Evolutionary conservation across 2,797 vertebrate genomes (phyloP).

Genomic region (Botia kubotai): DNA sequence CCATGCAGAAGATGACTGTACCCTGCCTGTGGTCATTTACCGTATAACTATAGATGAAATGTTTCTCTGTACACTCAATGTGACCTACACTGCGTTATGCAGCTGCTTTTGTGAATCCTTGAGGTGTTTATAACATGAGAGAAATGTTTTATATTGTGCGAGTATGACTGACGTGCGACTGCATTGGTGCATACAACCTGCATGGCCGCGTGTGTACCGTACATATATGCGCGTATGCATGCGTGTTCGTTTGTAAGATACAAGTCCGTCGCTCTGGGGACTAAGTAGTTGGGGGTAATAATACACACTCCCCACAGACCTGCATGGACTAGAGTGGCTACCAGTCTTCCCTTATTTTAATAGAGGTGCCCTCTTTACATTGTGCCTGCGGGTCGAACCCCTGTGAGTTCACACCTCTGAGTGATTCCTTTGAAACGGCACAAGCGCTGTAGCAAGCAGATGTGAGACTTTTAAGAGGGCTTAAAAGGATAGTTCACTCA

Average conservation of each 20-base stretch:
- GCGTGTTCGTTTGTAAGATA: constrained; percentile 35
- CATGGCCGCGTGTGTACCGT: constrained; percentile 66
- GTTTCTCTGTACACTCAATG: constrained; percentile 41
- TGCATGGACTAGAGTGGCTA: constrained; percentile 65
- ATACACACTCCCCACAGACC: constrained; percentile 63
- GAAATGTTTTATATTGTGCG: constrained; percentile 52
- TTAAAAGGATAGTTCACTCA: constrained; percentile 32
- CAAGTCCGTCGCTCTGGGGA: constrained; percentile 45
- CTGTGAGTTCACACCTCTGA: constrained; percentile 72
- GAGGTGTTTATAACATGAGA: constrained; percentile 60
- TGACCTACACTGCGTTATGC: constrained; percentile 58
- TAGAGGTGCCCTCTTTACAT: constrained; percentile 67
- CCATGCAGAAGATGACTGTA: constrained; percentile 23
- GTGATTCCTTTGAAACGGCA: constrained; percentile 63
- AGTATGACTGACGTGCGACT: constrained; percentile 53
- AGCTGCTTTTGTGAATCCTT: constrained; percentile 65
- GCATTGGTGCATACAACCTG: constrained; percentile 65
- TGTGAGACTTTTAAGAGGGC: constrained; percentile 36
- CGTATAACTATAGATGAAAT: constrained; percentile 52
- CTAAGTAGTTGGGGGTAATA: constrained; percentile 52
- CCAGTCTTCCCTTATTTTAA: constrained; percentile 78
- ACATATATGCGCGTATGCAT: constrained; percentile 3
- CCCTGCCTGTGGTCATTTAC: constrained; percentile 54
- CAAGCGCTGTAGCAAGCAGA: constrained; percentile 64
- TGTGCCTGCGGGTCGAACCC: constrained; percentile 59